phyloP scores from a whole-genome alignment of 2,113 vertebrate genomes.

The Platichthys stellatus region DNA sequence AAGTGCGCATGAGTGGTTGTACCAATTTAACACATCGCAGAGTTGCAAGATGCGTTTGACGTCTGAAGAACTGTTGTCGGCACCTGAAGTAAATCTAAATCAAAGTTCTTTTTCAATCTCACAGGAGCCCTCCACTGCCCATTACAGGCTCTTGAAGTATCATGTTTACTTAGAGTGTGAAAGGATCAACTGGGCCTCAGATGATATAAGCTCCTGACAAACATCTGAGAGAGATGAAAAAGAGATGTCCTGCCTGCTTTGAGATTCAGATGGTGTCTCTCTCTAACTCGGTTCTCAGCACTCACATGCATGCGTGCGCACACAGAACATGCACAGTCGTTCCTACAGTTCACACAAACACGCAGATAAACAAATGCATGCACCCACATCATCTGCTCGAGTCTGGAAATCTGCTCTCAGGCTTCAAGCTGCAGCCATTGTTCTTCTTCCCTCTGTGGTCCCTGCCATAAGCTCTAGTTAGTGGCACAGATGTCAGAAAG shows the following conservation, averaged over 20 bases:
- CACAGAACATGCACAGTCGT: background rate
- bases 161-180: constrained; percentile 47
- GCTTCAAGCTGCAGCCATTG: background rate
- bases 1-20: constrained; percentile 38
- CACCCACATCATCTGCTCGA: background rate
- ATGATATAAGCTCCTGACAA: constrained; percentile 65
- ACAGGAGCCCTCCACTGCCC: constrained; percentile 25
- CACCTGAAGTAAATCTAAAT: constrained; percentile 49
- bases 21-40: constrained; percentile 60
- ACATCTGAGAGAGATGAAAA: constrained; percentile 76
- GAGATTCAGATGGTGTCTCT: constrained; percentile 36
- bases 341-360: background rate
- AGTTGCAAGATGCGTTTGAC: constrained; percentile 44
- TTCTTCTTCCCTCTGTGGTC: background rate
- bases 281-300: constrained; percentile 6
- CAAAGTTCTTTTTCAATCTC: constrained; percentile 22
- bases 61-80: constrained; percentile 40
- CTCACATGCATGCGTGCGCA: background rate
- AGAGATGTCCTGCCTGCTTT: constrained; percentile 28
- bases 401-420: background rate
- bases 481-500: constrained; percentile 19
- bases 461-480: constrained; percentile 13
- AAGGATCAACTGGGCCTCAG: constrained; percentile 36
- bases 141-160: constrained; percentile 49
- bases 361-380: background rate